Percentiles rank a stretch among this genome's conserved stretches.
phyloP scores from a whole-genome alignment of 2,113 vertebrate genomes.

The Passerina amoena region DNA sequence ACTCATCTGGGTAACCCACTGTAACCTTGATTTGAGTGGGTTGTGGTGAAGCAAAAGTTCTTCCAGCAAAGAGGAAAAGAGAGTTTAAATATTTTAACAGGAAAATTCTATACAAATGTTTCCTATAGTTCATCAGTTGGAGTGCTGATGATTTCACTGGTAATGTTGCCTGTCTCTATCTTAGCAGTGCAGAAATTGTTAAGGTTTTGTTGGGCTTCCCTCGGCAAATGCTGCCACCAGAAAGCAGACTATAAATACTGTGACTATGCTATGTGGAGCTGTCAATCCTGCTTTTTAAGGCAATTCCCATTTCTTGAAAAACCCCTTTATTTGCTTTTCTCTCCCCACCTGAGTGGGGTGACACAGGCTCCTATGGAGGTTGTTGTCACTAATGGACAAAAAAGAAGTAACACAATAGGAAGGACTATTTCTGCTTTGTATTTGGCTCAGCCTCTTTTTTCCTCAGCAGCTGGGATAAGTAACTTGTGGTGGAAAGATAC shows the following conservation, averaged over 20 bases:
- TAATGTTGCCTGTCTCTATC: not conserved
- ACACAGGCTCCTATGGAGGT: not conserved
- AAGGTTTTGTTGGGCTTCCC: slow-evolving; percentile 28
- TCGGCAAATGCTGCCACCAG: not conserved
- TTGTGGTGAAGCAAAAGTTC: not conserved
- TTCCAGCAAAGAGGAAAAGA: not conserved
- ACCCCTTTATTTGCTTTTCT: not conserved
- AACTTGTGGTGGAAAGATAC: not conserved
- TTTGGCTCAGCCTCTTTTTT: not conserved
- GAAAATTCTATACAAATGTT: not conserved
- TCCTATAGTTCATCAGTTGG: not conserved
- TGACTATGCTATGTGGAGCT: not conserved
- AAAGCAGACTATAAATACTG: not conserved
- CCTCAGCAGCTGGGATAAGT: not conserved
- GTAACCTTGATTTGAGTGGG: not conserved
- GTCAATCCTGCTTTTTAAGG: slow-evolving; percentile 19
- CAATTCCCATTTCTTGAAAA: not conserved
- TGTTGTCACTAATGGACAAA: not conserved
- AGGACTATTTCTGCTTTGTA: not conserved
- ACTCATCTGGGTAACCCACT: not conserved
- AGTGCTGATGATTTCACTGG: slow-evolving; percentile 11
- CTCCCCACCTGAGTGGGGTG: not conserved
- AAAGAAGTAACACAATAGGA: not conserved
- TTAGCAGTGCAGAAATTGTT: not conserved
- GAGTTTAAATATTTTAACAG: not conserved